Evolutionary conservation across 1,140 invertebrate species (phyloP), one percentile per base, ranked within the genome.

Genomic region (Bathynomus jamesi): DNA sequence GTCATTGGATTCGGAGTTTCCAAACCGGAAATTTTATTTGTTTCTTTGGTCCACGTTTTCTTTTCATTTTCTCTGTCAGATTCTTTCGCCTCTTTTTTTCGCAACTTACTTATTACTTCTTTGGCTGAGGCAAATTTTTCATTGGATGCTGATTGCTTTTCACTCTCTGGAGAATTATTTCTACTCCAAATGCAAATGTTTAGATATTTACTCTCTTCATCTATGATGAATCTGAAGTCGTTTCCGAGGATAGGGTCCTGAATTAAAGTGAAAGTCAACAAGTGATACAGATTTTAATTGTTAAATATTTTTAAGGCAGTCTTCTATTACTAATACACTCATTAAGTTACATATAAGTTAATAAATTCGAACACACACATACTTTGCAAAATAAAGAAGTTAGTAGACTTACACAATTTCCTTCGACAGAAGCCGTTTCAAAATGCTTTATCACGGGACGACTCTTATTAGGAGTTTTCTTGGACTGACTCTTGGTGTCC

Each of bases 171-270:
- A 70, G 74, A 70, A 71, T 32, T 62, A 31, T 62, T 64, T 64
- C 76, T 74, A 10, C 85, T 86, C 91, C 91, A 94, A 0, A 94
- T 87, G 73, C 91, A 91, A 0, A 95, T 82, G 82, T 94, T 95
- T 46, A 95, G 83, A 82, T 89, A 95, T 70, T 87, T 89, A 79
- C 86, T 87, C 82, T 90, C 80, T 81, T 87, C 84, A 83, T 89
- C 81, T 84, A 87, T 82, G 84, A 88, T 83, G 87, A 95, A 86
- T 67, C 84, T 86, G 74, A 88, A 89, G 68, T 89, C 86, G 78
- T 95, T 91, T 67, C 93, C 87, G 74, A 93, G 91, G 0, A 85
- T 81, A 31, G 92, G 88, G 13, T 91, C 81, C 80, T 86, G 64
- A 69, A 79, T 78, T 80, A 83, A 13, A 83, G 77, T 40, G 76